Base-by-base conservation (phyloP, 2,888 invertebrate genomes). In the Cryptops parisi region DNA sequence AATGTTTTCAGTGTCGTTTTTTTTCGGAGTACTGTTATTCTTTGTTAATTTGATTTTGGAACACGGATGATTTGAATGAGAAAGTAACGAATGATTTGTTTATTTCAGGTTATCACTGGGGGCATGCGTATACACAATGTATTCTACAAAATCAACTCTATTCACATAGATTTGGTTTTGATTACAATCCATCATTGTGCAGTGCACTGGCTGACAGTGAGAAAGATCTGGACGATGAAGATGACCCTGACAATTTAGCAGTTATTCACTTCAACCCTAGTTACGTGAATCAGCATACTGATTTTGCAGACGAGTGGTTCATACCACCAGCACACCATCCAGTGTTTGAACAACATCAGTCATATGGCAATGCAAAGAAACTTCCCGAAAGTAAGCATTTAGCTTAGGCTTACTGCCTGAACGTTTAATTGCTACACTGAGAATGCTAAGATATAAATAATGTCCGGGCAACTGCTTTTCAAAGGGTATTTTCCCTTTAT, bases 51-150 rank as follows among this genome's bases (percentile, higher is more conserved):
- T n/a, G n/a, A n/a, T n/a, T n/a, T n/a, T n/a, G n/a, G n/a, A n/a
- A n/a, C n/a, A n/a, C n/a, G n/a, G n/a, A n/a, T n/a, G n/a, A n/a
- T n/a, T n/a, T n/a, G n/a, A n/a, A n/a, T n/a, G n/a, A n/a, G n/a
- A n/a, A n/a, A n/a, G n/a, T n/a, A n/a, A n/a, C n/a, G n/a, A n/a
- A n/a, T n/a, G n/a, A n/a, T n/a, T n/a, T n/a, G n/a, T n/a, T n/a
- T n/a, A n/a, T 52, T 47, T 22, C 40, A 41, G 86, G 84, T 4
- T 87, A 85, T 69, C 76, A 81, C 60, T 89, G 88, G 88, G 77
- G 78, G 58, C 81, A 88, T 66, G 77, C 78, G 1, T 87, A 85
- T 69, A 87, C 88, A 1, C 89, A 89, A 70, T 89, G 88, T 63
- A 76, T 83, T 54, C 75, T 89, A 49, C 84, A 86, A 66, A 80